Conservation (phyloP, 1,140 invertebrate species). For the Camponotus vicinus region DNA sequence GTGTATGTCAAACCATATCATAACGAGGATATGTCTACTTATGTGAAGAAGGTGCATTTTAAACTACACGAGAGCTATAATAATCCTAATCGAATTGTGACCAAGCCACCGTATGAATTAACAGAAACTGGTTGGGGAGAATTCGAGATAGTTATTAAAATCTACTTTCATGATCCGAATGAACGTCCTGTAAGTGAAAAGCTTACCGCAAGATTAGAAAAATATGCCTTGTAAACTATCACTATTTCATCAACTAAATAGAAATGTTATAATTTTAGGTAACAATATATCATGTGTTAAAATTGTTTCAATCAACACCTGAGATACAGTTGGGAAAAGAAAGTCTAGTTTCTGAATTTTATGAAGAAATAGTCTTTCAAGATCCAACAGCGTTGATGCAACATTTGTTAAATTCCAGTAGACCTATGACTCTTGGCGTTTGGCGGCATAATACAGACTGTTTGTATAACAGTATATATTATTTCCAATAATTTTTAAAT, state of each 20-base stretch:
- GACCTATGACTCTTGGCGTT: slow-evolving; percentile 90
- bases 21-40: slow-evolving; percentile 97
- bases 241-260: neutral
- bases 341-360: slow-evolving; percentile 96
- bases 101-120: slow-evolving; percentile 98
- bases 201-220: neutral
- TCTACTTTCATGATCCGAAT: slow-evolving; percentile 98
- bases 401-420: slow-evolving; percentile 92
- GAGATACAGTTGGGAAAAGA: slow-evolving; percentile 92
- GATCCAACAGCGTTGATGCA: slow-evolving; percentile 98
- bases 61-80: slow-evolving; percentile 99
- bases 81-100: slow-evolving; percentile 96
- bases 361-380: slow-evolving; percentile 99
- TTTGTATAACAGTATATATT: slow-evolving; percentile 86
- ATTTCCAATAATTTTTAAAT: neutral
- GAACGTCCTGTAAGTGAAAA: slow-evolving; percentile 94
- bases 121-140: slow-evolving; percentile 99
- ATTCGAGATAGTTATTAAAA: slow-evolving; percentile 99
- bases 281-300: slow-evolving; percentile 98
- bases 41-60: slow-evolving; percentile 98
- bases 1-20: slow-evolving; percentile 98
- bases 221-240: neutral
- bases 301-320: slow-evolving; percentile 94
- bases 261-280: slow-evolving; percentile 88
- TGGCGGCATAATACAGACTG: slow-evolving; percentile 97